Base-by-base conservation (phyloP, 2,888 invertebrate species). In the Aricia artaxerxes region DNA sequence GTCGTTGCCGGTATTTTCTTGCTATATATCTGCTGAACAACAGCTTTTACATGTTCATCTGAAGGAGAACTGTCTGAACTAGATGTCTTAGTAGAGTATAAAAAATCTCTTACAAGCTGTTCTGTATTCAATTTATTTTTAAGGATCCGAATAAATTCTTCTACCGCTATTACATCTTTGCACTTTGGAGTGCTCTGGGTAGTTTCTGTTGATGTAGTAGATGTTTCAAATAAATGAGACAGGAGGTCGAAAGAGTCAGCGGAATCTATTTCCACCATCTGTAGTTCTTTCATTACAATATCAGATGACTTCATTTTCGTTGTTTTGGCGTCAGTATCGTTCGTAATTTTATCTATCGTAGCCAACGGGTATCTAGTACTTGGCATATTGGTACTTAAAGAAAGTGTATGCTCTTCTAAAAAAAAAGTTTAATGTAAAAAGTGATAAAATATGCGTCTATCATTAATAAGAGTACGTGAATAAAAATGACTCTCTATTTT, bases 61-160 rank as follows among this genome's bases (percentile, higher is more conserved):
- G 86, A 87, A 78, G 87, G 87, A 31, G 85, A 83, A 78, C 80
- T 85, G 77, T 91, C 90, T 60, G 83, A 80, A 61, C 84, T 81
- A 4, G 84, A 69, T 5, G 83, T 77, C 84, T 85, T 88, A 3
- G 86, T 85, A 1, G 87, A 84, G 24, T 87, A 81, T 64, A 92
- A 81, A 64, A 91, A 82, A 49, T 92, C 89, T 85, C 90, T 92
- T n/a, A 92, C 87, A 57, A 85, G 81, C 44, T 89, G 87, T 81
- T 94, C 94, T 64, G 84, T 89, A 24, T 86, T 90, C n/a, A 94
- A 82, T 82, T 89, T 92, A 80, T 88, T 90, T 83, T 90, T 93
- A 5, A 94, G 82, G 80, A 93, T 82, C 81, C 92, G 88, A 49
- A 94, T 85, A 79, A 94, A 89, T 79, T 92, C 89, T 49, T 94